Base-by-base conservation (phyloP, 2,113 vertebrate genomes). In the Odocoileus hemionus region DNA sequence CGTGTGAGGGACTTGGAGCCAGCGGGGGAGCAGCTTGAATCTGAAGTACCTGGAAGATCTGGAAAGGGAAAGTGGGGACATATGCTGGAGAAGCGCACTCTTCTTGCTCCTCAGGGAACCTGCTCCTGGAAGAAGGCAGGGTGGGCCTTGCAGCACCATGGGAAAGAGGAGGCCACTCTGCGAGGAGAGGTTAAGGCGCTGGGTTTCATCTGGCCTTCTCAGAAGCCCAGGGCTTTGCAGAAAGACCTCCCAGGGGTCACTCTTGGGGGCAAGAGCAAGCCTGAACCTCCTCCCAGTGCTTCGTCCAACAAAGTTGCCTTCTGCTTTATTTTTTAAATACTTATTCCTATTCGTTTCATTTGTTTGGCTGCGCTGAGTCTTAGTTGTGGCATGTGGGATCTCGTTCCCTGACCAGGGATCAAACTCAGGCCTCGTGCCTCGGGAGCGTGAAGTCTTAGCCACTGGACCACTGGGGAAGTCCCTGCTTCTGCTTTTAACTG, bases 401-500 rank as follows among this genome's bases (percentile, higher is more conserved):
- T 76, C 25, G 4, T 26, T 76, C 70, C 70, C 70, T 76, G 70
- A 76, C 36, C 70, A 14, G 36, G 36, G 23, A 76, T 76, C 21
- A 43, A 7, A 76, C 39, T 25, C 36, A 14, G 12, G 23, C 39
- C 70, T 43, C 1, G 2, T 43, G 70, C 39, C 70, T 43, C 43
- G 70, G 39, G 70, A 76, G 11, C 12, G 0, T 76, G 23, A 26
- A 1, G 36, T 76, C 70, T 43, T 26, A 25, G 70, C 39, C 39
- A 76, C 70, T 26, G 23, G 39, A 4, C 70, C 39, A 14, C 39
- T 15, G 39, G 70, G 36, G 10, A 74, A 39, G 19, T 39, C 67
- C n/a, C 67, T 83, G 4, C 36, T 87, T 95, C 45, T 55, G 25
- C 26, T 88, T 92, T 19, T 61, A 93, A 55, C 28, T 67, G 33